phyloP scores from a whole-genome alignment of 2,888 invertebrate species.

The Harpalus rufipes region DNA sequence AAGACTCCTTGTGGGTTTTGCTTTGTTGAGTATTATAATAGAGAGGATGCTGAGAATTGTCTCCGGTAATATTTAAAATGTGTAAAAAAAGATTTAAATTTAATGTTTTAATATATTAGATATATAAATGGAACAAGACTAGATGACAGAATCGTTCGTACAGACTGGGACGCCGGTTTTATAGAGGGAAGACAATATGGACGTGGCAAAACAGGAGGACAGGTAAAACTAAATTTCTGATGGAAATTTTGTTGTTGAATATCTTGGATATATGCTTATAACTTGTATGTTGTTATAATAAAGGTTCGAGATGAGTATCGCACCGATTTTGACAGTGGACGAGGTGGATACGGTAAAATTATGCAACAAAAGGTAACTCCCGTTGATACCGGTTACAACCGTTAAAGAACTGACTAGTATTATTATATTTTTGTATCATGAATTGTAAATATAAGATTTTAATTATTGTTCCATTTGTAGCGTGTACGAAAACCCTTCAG shows the following conservation, averaged over 20 bases:
- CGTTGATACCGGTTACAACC: slow-evolving; percentile 75
- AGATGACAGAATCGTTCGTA: slow-evolving; percentile 97
- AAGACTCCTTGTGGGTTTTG: slow-evolving; percentile 99
- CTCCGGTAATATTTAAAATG: slow-evolving; percentile 80
- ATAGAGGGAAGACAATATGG: slow-evolving; percentile 99
- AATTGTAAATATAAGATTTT: slow-evolving; percentile 21
- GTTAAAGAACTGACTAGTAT: slow-evolving; percentile 71
- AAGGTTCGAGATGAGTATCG: slow-evolving; percentile 98
- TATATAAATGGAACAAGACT: slow-evolving; percentile 97
- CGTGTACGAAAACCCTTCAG: slow-evolving; percentile 28
- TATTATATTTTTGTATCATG: slow-evolving; percentile 29
- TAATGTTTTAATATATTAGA: slow-evolving; percentile 76
- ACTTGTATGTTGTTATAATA: background rate
- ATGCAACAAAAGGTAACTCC: slow-evolving; percentile 89
- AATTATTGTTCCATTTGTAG: slow-evolving; percentile 37
- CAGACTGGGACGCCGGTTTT: slow-evolving; percentile 99
- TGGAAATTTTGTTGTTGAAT: background rate
- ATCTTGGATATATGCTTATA: background rate
- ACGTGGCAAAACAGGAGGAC: slow-evolving; percentile 98
- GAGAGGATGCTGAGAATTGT: slow-evolving; percentile 87
- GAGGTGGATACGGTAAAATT: slow-evolving; percentile 98
- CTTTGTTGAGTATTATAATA: slow-evolving; percentile 95
- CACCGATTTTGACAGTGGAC: slow-evolving; percentile 96
- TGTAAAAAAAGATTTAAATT: slow-evolving; percentile 43
- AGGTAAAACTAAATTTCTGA: slow-evolving; percentile 80